These are phyloP conservation scores for Eurytoma adleriae DNA, from an alignment of 2,888 invertebrate species.

Conservation along the genomic window DNA sequence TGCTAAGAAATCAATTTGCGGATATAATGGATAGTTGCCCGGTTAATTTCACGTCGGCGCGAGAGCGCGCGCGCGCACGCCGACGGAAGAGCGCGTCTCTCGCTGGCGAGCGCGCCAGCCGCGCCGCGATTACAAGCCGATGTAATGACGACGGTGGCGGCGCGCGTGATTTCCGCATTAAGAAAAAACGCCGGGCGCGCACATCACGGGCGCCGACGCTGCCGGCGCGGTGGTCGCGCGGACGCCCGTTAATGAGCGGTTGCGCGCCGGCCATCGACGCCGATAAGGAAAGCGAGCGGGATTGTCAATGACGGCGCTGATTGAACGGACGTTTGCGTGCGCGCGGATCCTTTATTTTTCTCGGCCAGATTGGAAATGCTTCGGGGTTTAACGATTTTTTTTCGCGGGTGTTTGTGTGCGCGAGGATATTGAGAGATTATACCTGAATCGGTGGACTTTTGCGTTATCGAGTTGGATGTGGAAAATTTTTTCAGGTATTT, in stretches of 20 bases:
- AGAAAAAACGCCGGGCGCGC: conserved; percentile 9
- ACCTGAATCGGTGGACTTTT: too few relatives aligned
- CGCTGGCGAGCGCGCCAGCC: not conserved
- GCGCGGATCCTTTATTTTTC: too few relatives aligned
- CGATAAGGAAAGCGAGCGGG: not conserved
- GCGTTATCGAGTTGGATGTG: too few relatives aligned
- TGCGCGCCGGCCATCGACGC: not conserved
- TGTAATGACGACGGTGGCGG: conserved; percentile 46
- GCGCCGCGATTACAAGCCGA: conserved; percentile 50
- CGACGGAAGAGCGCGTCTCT: conserved; percentile 32
- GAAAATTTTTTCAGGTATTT: too few relatives aligned
- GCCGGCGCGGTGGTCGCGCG: not conserved
- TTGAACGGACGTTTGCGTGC: too few relatives aligned
- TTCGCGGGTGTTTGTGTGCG: too few relatives aligned
- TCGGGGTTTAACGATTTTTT: too few relatives aligned
- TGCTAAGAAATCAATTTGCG: conserved; percentile 56
- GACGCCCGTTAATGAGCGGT: not conserved
- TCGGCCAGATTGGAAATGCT: too few relatives aligned
- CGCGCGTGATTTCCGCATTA: conserved; percentile 22
- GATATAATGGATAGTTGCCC: conserved; percentile 53
- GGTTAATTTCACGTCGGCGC: conserved; percentile 47
- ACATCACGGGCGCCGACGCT: not conserved
- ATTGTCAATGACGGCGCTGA: too few relatives aligned
- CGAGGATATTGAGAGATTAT: too few relatives aligned
- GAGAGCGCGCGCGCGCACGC: not conserved